Evolutionary conservation across 1,140 invertebrate species (phyloP).

Genomic region (Gonioctena quinquepunctata): DNA sequence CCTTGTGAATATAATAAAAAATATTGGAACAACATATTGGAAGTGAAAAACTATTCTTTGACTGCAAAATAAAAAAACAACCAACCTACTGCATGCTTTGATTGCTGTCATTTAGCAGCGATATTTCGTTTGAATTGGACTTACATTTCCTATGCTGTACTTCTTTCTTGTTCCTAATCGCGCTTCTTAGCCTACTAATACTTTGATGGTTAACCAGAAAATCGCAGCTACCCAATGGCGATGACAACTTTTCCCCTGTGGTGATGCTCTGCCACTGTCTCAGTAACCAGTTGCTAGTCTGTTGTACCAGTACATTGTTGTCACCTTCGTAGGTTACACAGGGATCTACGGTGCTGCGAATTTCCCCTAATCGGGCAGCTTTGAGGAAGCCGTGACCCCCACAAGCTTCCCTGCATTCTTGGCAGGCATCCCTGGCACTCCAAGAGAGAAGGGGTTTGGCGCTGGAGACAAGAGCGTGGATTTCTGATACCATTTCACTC

Average conservation of each 20-base stretch:
- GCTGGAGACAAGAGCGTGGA: conserved; percentile 88
- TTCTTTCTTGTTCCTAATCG: conserved; percentile 54
- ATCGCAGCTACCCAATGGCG: conserved; percentile 66
- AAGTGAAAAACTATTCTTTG: too few relatives aligned
- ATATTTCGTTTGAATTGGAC: too few relatives aligned
- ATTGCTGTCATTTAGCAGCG: too few relatives aligned
- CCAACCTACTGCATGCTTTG: too few relatives aligned
- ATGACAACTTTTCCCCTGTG: conserved; percentile 55
- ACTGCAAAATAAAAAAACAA: too few relatives aligned
- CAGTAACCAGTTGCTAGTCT: conserved; percentile 89
- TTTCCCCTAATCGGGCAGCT: conserved; percentile 78
- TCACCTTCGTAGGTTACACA: conserved; percentile 96
- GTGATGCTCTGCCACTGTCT: conserved; percentile 64
- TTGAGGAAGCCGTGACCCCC: conserved; percentile 82
- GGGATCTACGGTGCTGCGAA: conserved; percentile 87
- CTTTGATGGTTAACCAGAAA: conserved; percentile 63
- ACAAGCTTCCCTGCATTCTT: conserved; percentile 90
- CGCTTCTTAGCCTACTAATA: conserved; percentile 62
- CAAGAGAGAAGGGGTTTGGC: conserved; percentile 87
- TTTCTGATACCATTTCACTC: conserved; percentile 66
- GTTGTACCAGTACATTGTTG: conserved; percentile 93
- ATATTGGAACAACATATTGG: too few relatives aligned
- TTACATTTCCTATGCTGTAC: conserved; percentile 62
- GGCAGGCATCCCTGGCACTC: conserved; percentile 81
- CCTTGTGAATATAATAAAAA: too few relatives aligned